Conservation (phyloP, 2,888 invertebrate species). For the Drosophila barbarae region DNA sequence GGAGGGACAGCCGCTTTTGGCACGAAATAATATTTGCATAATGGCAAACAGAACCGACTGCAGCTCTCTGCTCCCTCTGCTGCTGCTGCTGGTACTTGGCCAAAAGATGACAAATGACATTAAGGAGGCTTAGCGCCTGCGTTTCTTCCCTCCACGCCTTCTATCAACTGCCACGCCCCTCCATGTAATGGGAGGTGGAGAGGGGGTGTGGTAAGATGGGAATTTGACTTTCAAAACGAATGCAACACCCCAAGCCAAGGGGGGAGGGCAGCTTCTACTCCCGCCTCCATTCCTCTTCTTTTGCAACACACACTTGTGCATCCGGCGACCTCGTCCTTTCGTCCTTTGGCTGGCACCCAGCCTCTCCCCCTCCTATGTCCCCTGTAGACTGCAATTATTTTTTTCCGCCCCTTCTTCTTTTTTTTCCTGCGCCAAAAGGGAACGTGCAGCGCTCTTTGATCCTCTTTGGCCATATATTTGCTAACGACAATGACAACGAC, state of each 20-base stretch:
- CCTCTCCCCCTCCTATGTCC: slow-evolving; percentile 31
- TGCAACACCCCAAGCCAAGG: slow-evolving; percentile 17
- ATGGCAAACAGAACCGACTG: slow-evolving; percentile 62
- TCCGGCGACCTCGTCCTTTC: slow-evolving; percentile 28
- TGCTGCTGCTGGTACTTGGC: slow-evolving; percentile 38
- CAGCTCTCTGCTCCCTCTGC: slow-evolving; percentile 25
- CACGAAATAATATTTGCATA: slow-evolving; percentile 71
- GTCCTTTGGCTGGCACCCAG: slow-evolving; percentile 5
- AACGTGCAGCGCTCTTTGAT: slow-evolving; percentile 62
- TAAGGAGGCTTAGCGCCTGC: slow-evolving; percentile 59
- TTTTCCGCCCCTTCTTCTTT: background rate
- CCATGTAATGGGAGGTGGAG: slow-evolving; percentile 12
- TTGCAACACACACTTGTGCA: slow-evolving; percentile 32
- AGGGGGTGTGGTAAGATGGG: slow-evolving; percentile 1
- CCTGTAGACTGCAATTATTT: slow-evolving; percentile 11
- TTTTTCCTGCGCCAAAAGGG: slow-evolving; percentile 13
- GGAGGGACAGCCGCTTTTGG: slow-evolving; percentile 39
- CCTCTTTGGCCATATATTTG: slow-evolving; percentile 71
- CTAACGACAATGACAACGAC: slow-evolving; percentile 68
- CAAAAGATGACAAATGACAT: slow-evolving; percentile 67
- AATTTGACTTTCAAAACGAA: slow-evolving; percentile 54
- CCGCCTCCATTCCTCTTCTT: background rate
- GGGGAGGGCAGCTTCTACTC: background rate
- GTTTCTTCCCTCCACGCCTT: slow-evolving; percentile 17
- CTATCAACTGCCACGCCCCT: slow-evolving; percentile 3